These are phyloP conservation scores for Borostomias antarcticus DNA, from an alignment of 2,797 vertebrate species.

Conservation along the genomic window DNA sequence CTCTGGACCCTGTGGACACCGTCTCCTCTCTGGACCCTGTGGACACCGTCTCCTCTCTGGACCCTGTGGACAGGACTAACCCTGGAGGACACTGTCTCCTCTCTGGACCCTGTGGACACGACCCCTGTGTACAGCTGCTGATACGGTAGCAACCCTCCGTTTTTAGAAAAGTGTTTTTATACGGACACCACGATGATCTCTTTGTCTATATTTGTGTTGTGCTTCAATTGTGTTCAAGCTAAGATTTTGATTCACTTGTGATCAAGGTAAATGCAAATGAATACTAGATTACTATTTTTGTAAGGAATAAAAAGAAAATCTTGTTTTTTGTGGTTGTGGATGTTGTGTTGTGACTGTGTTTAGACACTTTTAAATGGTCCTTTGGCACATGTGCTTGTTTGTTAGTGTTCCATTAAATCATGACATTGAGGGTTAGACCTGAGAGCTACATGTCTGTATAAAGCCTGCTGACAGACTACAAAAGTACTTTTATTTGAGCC, in stretches of 20 bases:
- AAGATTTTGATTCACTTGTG: too few relatives aligned
- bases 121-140: constrained; percentile 13
- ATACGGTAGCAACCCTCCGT: not conserved
- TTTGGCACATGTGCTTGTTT: not conserved
- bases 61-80: constrained; percentile 36
- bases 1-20: too few relatives aligned
- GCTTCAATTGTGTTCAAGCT: too few relatives aligned
- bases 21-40: constrained; percentile 83
- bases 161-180: constrained; percentile 19
- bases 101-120: too few relatives aligned
- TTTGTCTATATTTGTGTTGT: too few relatives aligned
- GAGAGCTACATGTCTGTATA: not conserved
- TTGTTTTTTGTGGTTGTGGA: too few relatives aligned
- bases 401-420: not conserved
- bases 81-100: too few relatives aligned
- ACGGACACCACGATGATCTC: constrained; percentile 4
- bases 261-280: constrained; percentile 4
- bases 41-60: constrained; percentile 83
- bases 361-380: not conserved
- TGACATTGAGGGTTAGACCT: too few relatives aligned
- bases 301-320: constrained; percentile 11
- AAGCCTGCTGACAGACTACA: too few relatives aligned
- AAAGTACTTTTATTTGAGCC: not conserved
- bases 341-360: too few relatives aligned
- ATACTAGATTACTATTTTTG: constrained; percentile 31